Percentiles rank a stretch among this genome's conserved stretches.
Evolutionary conservation across 2,113 vertebrate species (phyloP).

Genomic region (Polypterus senegalus): DNA sequence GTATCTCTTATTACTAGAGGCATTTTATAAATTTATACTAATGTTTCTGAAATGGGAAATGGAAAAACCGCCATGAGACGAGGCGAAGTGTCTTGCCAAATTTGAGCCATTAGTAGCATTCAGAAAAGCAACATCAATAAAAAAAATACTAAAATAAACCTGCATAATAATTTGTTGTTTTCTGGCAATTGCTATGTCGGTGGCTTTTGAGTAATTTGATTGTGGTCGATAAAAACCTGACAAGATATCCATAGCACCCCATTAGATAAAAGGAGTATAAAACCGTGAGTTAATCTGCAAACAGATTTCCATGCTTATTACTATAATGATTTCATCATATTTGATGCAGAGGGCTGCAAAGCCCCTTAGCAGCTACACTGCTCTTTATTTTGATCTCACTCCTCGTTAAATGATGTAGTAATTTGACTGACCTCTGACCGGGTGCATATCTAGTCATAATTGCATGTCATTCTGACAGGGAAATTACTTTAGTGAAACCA

Average conservation of each 20-base stretch:
- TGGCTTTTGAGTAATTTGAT: conserved; percentile 70
- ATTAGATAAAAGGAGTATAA: conserved; percentile 72
- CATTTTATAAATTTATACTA: not conserved
- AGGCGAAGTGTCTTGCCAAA: not conserved
- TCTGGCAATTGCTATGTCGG: conserved; percentile 46
- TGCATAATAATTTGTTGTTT: conserved; percentile 49
- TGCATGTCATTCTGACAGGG: conserved; percentile 79
- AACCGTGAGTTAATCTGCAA: conserved; percentile 85
- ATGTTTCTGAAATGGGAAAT: not conserved
- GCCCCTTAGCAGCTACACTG: conserved; percentile 63
- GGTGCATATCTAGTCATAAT: conserved; percentile 78
- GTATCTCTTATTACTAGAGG: too few relatives aligned
- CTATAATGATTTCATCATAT: conserved; percentile 96
- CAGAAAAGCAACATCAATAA: conserved; percentile 23
- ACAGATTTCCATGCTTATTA: conserved; percentile 98
- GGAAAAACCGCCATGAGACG: not conserved
- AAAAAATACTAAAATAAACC: conserved; percentile 22
- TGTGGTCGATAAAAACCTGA: conserved; percentile 70
- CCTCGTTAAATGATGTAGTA: conserved; percentile 89
- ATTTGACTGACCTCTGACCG: conserved; percentile 91
- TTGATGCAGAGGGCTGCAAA: conserved; percentile 71
- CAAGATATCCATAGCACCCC: conserved; percentile 63
- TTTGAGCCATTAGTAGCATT: conserved; percentile 36
- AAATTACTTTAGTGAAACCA: conserved; percentile 59
- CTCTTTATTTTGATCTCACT: conserved; percentile 69